Conservation (phyloP, 2,888 invertebrate species). For the Syritta pipiens region DNA sequence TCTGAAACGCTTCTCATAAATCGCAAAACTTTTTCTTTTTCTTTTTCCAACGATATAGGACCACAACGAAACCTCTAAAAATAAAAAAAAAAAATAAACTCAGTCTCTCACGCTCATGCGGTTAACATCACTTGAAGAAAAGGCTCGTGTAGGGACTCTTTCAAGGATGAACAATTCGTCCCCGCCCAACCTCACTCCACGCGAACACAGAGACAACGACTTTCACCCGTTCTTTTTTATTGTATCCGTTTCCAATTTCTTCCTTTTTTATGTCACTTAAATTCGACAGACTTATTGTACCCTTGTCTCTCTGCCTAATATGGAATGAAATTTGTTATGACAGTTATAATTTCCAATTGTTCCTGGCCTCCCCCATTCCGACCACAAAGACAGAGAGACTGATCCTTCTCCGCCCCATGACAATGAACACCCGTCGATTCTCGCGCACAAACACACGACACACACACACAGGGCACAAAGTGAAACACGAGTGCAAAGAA, state of each 20-base stretch:
- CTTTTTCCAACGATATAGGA: too few relatives aligned
- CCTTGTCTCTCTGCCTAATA: slow-evolving; percentile 59
- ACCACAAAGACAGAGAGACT: not conserved
- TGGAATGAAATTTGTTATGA: slow-evolving; percentile 63
- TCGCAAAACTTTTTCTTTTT: too few relatives aligned
- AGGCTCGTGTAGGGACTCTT: too few relatives aligned
- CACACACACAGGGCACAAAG: not conserved
- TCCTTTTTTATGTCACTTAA: slow-evolving; percentile 60
- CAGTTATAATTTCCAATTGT: slow-evolving; percentile 62
- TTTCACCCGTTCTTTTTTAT: slow-evolving; percentile 36
- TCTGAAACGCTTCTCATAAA: too few relatives aligned
- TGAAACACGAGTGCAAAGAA: too few relatives aligned
- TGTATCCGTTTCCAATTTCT: slow-evolving; percentile 26
- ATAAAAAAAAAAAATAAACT: too few relatives aligned
- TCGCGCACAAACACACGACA: not conserved
- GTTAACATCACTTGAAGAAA: too few relatives aligned
- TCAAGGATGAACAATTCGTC: too few relatives aligned
- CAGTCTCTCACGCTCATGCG: too few relatives aligned
- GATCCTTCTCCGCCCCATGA: not conserved
- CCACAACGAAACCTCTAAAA: too few relatives aligned
- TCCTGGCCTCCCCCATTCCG: slow-evolving; percentile 22
- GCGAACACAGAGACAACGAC: not conserved
- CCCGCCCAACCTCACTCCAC: not conserved
- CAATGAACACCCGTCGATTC: not conserved
- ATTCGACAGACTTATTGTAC: slow-evolving; percentile 64